Base-by-base conservation (phyloP, 1,140 invertebrate genomes). In the Philaenus spumarius region DNA sequence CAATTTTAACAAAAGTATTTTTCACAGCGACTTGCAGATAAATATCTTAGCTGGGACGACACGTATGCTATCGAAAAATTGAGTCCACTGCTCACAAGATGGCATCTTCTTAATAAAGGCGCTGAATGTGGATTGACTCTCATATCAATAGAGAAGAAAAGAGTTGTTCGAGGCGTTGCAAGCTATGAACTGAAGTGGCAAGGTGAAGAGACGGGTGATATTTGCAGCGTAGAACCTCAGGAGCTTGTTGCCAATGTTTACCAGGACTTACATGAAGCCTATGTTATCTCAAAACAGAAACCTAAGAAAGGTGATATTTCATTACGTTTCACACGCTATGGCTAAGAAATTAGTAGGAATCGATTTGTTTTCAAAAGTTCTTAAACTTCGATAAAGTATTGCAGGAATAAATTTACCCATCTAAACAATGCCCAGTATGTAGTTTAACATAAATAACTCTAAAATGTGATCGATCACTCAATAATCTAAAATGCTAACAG, bases 31-130 rank as follows among this genome's bases (percentile, higher is more conserved):
- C 80, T 89, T 64, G 81, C 87, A 69, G 74, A 73, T 0, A 75
- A 73, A 53, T 78, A 83, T 65, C 68, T 90, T 39, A 75, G 77
- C 56, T 93, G 89, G 89, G 78, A 83, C n/a, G 79, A 83, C 67
- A 76, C 82, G 20, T 90, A 91, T 68, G 78, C 83, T 39, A 82
- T 89, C 57, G 80, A 84, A 62, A 92, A 92, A 72, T 83, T 89
- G 60, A 75, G 92, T 53, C 86, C 88, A 0, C 67, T 93, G 12
- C 67, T 87, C 3, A 89, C 85, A 1, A 78, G 87, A 45, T 88
- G 85, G 85, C 83, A 85, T 64, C 64, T 85, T 35, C 39, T 72
- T 46, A 71, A 80, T 68, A 62, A 61, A 30, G 57, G 58, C 14
- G 23, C 26, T 11, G n/a, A 37, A 0, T 55, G 43, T 11, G 58